Conservation (phyloP, 2,113 vertebrate genomes). For the Desmodus rotundus region DNA sequence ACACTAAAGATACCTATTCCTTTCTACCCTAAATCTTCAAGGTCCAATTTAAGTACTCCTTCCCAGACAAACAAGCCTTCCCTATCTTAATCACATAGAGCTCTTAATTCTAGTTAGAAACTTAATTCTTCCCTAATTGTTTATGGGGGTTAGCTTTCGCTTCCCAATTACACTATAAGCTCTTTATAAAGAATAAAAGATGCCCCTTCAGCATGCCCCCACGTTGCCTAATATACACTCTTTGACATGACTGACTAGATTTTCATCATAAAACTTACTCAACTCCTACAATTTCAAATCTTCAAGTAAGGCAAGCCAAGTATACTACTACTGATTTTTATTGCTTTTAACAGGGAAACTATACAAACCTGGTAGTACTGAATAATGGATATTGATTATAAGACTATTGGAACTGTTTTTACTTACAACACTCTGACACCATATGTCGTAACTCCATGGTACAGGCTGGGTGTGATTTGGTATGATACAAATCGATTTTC, state of each 20-base stretch:
- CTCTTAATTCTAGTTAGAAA: constrained; percentile 23
- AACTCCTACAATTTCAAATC: not conserved
- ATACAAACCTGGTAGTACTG: not conserved
- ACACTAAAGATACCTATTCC: not conserved
- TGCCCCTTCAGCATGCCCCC: not conserved
- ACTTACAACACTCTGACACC: not conserved
- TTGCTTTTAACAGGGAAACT: constrained; percentile 5
- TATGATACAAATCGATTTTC: not conserved
- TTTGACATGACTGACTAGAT: not conserved
- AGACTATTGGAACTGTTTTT: not conserved
- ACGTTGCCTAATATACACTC: not conserved
- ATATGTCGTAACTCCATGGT: not conserved
- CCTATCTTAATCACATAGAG: not conserved
- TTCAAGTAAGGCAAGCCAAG: not conserved
- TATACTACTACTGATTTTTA: not conserved
- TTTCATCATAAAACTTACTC: constrained; percentile 1
- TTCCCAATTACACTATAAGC: not conserved
- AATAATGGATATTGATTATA: not conserved
- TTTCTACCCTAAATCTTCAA: not conserved
- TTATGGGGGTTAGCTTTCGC: not conserved
- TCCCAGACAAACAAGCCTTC: not conserved
- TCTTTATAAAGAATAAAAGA: not conserved
- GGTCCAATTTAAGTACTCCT: not conserved
- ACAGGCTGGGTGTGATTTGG: not conserved
- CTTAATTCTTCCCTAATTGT: constrained; percentile 26